Percentiles rank a stretch among this genome's conserved stretches.
Conservation (phyloP, 2,888 invertebrate genomes). For the Aleiodes testaceus region DNA sequence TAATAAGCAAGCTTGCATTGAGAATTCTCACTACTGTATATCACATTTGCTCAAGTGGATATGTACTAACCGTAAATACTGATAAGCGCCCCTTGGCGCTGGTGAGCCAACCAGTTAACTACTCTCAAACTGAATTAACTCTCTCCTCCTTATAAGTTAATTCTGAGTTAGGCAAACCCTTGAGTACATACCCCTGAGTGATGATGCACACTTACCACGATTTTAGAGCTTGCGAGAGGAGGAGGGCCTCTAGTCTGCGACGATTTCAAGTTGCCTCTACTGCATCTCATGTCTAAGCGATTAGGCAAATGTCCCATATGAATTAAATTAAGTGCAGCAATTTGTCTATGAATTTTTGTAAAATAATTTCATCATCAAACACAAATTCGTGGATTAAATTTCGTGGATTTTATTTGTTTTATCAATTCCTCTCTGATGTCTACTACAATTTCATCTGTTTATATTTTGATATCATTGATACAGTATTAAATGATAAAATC, state of each 20-base stretch:
- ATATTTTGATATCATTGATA: slow-evolving; percentile 12
- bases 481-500: slow-evolving; percentile 22
- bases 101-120: slow-evolving; percentile 62
- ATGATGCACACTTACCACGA: slow-evolving; percentile 54
- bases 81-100: slow-evolving; percentile 68
- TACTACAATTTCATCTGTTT: slow-evolving; percentile 14
- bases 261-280: slow-evolving; percentile 6
- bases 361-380: too few relatives aligned
- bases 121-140: slow-evolving; percentile 70
- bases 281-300: background rate
- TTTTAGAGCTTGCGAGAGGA: slow-evolving; percentile 30
- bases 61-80: slow-evolving; percentile 62
- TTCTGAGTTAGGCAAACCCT: slow-evolving; percentile 70
- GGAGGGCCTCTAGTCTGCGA: background rate
- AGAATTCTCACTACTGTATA: slow-evolving; percentile 28
- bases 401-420: too few relatives aligned
- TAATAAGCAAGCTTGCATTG: slow-evolving; percentile 40
- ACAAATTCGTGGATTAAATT: too few relatives aligned
- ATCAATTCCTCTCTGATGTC: background rate
- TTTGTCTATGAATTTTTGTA: background rate
- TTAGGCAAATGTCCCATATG: too few relatives aligned
- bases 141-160: slow-evolving; percentile 63
- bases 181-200: slow-evolving; percentile 65
- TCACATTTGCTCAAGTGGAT: slow-evolving; percentile 36
- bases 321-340: too few relatives aligned